These are phyloP conservation scores for Osmerus mordax DNA, from an alignment of 2,113 vertebrate genomes.

Conservation along the genomic window DNA sequence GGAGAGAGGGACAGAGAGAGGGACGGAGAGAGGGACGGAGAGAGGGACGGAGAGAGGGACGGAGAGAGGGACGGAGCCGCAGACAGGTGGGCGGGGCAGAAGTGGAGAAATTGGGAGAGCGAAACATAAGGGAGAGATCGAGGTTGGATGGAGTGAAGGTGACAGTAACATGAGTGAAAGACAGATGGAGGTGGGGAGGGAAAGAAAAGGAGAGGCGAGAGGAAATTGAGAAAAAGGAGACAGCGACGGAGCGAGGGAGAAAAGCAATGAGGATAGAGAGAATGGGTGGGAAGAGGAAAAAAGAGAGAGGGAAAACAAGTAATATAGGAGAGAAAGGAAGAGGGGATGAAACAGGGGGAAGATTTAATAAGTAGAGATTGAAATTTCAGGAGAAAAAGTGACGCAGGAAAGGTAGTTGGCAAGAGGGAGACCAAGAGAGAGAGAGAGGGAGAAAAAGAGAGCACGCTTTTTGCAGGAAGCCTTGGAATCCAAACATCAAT, in stretches of 20 bases:
- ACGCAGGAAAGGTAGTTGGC: too few species aligned
- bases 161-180: background rate
- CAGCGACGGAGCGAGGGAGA: background rate
- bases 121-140: too few species aligned
- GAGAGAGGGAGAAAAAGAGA: background rate
- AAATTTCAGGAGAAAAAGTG: background rate
- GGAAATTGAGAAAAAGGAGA: background rate
- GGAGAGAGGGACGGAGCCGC: background rate
- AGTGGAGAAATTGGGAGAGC: too few species aligned
- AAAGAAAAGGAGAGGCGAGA: background rate
- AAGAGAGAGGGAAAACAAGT: background rate
- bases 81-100: too few species aligned
- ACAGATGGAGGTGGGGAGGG: background rate
- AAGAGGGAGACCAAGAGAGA: background rate
- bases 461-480: constrained; percentile 9
- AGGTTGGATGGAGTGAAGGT: background rate
- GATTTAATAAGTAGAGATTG: background rate
- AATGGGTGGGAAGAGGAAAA: background rate
- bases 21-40: too few species aligned
- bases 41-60: too few species aligned
- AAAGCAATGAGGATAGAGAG: background rate
- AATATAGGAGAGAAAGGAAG: background rate
- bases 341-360: background rate
- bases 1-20: too few species aligned
- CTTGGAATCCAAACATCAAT: constrained; percentile 58